Conservation (phyloP, 1,140 invertebrate species). For the Cyclargus thomasi region DNA sequence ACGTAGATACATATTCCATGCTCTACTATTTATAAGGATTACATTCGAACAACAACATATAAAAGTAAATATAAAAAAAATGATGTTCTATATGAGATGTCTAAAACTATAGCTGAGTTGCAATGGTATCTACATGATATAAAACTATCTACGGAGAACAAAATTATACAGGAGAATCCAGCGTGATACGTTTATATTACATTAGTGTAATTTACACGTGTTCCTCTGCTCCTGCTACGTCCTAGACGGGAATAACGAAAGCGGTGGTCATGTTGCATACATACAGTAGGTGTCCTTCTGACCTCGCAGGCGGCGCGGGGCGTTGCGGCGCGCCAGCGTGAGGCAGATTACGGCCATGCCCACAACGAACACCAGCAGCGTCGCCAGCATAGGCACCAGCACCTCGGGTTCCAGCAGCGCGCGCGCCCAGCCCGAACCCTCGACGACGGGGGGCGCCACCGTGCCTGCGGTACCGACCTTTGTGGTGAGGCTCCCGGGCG, state of each 20-base stretch:
- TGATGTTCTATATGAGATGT: not conserved
- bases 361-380: conserved; percentile 90
- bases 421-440: conserved; percentile 81
- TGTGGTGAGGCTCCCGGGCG: conserved; percentile 84
- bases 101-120: conserved; percentile 5
- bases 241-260: conserved; percentile 39
- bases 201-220: too few relatives aligned
- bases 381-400: conserved; percentile 88
- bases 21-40: not conserved
- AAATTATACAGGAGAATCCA: too few relatives aligned
- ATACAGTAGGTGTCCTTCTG: conserved; percentile 80
- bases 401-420: conserved; percentile 91
- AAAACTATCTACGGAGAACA: not conserved
- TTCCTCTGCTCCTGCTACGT: not conserved
- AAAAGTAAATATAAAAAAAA: not conserved
- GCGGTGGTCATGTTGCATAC: conserved; percentile 74
- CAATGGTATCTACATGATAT: not conserved
- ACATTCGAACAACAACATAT: not conserved
- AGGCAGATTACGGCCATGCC: conserved; percentile 92
- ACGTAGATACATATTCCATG: not conserved
- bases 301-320: conserved; percentile 88
- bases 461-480: conserved; percentile 87
- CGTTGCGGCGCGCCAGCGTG: conserved; percentile 84
- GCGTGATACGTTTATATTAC: too few relatives aligned
- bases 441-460: conserved; percentile 83